These are phyloP conservation scores for Gymnobelideus leadbeateri DNA, from an alignment of 2,113 vertebrate genomes.

Conservation along the genomic window DNA sequence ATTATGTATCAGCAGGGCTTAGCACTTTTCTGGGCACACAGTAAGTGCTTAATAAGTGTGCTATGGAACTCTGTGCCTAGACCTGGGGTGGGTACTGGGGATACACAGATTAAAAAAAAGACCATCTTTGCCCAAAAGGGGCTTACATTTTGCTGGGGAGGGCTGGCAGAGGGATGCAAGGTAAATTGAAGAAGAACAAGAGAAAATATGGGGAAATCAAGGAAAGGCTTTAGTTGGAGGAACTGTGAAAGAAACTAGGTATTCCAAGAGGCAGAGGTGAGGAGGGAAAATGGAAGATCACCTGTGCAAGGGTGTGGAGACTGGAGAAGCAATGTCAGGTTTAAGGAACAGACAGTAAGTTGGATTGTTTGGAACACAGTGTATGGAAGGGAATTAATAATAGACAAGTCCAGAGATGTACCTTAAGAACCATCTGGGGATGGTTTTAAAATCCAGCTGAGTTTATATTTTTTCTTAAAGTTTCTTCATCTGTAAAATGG, in stretches of 20 bases:
- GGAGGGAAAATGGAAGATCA: not conserved
- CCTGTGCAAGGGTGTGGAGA: not conserved
- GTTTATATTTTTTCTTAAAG: not conserved
- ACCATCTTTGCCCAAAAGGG: not conserved
- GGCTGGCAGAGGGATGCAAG: not conserved
- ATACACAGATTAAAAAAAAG: not conserved
- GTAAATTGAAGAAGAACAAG: not conserved
- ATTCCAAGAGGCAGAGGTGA: not conserved
- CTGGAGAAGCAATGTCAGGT: not conserved
- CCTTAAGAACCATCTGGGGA: not conserved
- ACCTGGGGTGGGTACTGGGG: not conserved
- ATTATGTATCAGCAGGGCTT: not conserved
- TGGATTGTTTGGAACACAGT: not conserved
- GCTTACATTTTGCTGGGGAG: not conserved
- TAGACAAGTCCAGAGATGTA: not conserved
- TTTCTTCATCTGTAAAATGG: not conserved
- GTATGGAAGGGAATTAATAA: not conserved
- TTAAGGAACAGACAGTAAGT: not conserved
- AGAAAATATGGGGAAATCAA: not conserved
- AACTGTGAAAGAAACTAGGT: not conserved
- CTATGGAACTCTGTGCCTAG: not conserved
- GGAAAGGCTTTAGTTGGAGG: not conserved
- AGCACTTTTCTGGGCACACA: not conserved
- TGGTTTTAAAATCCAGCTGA: not conserved
- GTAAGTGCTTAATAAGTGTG: not conserved